A percentile compares a stretch with the other conserved stretches of the same genome.
These are phyloP conservation scores for Camponotus fellah DNA, from an alignment of 2,888 invertebrate species.

Conservation along the genomic window DNA sequence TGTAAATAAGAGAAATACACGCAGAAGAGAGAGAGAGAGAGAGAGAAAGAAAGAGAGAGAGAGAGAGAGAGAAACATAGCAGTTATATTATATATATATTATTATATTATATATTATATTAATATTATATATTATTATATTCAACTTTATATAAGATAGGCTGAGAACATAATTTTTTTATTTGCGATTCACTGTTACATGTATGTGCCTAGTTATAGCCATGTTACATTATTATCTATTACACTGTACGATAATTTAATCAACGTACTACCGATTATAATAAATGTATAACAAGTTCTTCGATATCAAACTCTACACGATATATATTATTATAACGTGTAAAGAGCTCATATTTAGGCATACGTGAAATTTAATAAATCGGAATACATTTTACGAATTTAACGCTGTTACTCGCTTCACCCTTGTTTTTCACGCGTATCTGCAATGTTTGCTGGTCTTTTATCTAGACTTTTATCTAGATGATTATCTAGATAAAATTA, in stretches of 20 bases:
- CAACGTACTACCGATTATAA: slow-evolving; percentile 78
- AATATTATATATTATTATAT: slow-evolving; percentile 65
- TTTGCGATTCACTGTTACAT: slow-evolving; percentile 85
- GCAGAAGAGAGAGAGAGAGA: slow-evolving; percentile 14
- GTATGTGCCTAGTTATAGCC: slow-evolving; percentile 84
- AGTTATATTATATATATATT: slow-evolving; percentile 64
- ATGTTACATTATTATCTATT: slow-evolving; percentile 78
- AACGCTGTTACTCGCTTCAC: slow-evolving; percentile 54
- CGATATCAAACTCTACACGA: slow-evolving; percentile 80
- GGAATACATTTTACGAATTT: slow-evolving; percentile 85
- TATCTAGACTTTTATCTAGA: no score
- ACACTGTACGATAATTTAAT: slow-evolving; percentile 82
- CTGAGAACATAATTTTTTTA: slow-evolving; percentile 83
- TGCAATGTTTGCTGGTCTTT: no score
- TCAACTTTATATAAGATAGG: slow-evolving; percentile 77
- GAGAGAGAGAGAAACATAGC: slow-evolving; percentile 53
- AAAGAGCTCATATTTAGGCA: slow-evolving; percentile 86
- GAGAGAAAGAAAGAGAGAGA: no score
- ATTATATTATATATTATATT: slow-evolving; percentile 57
- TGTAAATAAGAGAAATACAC: slow-evolving; percentile 78
- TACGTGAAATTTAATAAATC: slow-evolving; percentile 86
- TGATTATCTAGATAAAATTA: no score
- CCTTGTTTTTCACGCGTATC: neutral
- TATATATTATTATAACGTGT: slow-evolving; percentile 81
- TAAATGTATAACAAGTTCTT: slow-evolving; percentile 83